Percentiles rank a stretch among this genome's conserved stretches.
Conservation (phyloP, 2,797 vertebrate genomes). For the Coregonus suidteri region DNA sequence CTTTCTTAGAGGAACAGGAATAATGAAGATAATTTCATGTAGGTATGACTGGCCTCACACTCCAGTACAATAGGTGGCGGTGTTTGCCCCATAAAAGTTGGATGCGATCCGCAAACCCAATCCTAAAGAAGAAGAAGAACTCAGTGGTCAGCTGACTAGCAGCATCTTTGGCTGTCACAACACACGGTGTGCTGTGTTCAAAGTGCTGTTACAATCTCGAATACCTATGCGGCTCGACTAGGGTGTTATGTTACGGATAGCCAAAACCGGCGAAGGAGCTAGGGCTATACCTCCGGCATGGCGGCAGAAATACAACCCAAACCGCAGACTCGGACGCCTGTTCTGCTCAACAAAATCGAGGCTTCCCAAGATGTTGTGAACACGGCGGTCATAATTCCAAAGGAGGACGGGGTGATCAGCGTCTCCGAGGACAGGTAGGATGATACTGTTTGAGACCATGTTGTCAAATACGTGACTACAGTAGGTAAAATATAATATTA, state of each 20-base stretch:
- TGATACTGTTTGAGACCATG: neutral
- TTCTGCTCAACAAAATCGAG: slow-evolving; percentile 89
- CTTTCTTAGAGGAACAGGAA: too few relatives aligned
- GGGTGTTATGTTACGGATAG: slow-evolving; percentile 62
- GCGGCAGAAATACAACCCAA: slow-evolving; percentile 86
- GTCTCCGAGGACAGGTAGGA: slow-evolving; percentile 94
- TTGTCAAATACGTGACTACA: neutral
- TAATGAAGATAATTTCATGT: too few relatives aligned
- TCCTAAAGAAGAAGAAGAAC: too few relatives aligned
- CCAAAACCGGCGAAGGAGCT: slow-evolving; percentile 35
- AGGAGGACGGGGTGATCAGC: slow-evolving; percentile 96
- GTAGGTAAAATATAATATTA: neutral
- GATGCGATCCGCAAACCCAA: too few relatives aligned
- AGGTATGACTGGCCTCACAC: too few relatives aligned
- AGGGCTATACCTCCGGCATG: slow-evolving; percentile 72
- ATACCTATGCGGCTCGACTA: slow-evolving; percentile 19
- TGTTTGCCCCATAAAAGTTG: too few relatives aligned
- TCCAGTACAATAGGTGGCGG: too few relatives aligned
- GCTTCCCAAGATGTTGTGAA: slow-evolving; percentile 91
- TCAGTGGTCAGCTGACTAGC: slow-evolving; percentile 66
- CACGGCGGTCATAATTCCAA: slow-evolving; percentile 93
- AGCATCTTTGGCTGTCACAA: slow-evolving; percentile 47
- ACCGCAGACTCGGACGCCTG: slow-evolving; percentile 87
- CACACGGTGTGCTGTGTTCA: slow-evolving; percentile 28
- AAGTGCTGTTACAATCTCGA: slow-evolving; percentile 1